Evolutionary conservation across 2,888 invertebrate genomes (phyloP).

Genomic region (Ommatoiulus sabulosus): DNA sequence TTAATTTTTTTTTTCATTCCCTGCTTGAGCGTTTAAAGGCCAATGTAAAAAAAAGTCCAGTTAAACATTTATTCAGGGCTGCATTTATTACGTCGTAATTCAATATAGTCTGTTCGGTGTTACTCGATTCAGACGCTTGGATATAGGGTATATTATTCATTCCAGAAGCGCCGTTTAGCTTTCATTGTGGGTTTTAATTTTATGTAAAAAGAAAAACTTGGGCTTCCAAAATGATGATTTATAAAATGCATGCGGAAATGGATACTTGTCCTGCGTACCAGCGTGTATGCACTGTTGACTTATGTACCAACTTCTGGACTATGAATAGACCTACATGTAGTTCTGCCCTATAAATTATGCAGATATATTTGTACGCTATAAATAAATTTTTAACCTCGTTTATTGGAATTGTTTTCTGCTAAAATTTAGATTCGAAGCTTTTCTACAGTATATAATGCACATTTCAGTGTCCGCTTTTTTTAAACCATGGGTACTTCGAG

Average conservation of each 20-base stretch:
- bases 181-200: constrained; percentile 7
- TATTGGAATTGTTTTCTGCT: neutral
- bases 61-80: too few species aligned
- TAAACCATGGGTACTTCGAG: too few species aligned
- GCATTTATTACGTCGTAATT: constrained; percentile 12
- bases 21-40: neutral
- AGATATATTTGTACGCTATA: constrained; percentile 7
- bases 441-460: neutral
- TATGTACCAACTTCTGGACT: neutral
- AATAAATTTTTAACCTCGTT: constrained; percentile 16
- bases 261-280: neutral
- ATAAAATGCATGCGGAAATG: neutral
- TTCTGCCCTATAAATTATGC: constrained; percentile 15
- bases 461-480: neutral
- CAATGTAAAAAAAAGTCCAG: neutral
- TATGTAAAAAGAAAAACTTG: neutral
- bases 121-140: neutral
- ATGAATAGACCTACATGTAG: neutral
- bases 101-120: neutral
- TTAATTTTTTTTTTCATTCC: too few species aligned
- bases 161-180: neutral
- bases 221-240: constrained; percentile 24
- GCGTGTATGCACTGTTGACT: neutral
- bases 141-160: too few species aligned
- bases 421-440: neutral